These are phyloP conservation scores for Myotis vivesi DNA, from an alignment of 2,797 vertebrate genomes.

Conservation along the genomic window DNA sequence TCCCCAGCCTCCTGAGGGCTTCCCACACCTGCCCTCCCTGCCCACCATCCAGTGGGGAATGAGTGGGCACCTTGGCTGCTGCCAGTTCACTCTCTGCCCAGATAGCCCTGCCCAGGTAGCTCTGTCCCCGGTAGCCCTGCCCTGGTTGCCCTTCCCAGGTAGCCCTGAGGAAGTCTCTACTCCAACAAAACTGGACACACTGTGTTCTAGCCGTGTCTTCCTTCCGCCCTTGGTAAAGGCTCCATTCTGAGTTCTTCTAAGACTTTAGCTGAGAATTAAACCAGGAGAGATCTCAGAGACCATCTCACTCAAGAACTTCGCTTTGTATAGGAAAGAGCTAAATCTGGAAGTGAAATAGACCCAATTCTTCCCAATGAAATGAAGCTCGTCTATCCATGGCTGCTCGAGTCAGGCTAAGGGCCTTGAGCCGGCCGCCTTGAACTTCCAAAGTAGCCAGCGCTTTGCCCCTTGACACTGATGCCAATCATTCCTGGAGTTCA, in stretches of 20 bases:
- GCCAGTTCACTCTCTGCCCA: neutral
- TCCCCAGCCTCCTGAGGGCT: neutral
- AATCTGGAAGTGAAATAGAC: neutral
- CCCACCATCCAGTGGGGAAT: accelerated
- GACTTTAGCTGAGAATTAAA: neutral
- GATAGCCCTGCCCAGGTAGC: neutral
- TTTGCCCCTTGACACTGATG: neutral
- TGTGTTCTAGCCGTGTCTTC: neutral
- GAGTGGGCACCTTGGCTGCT: neutral
- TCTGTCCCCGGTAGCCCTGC: neutral
- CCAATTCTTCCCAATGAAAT: neutral
- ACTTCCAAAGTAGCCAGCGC: neutral
- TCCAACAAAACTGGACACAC: neutral
- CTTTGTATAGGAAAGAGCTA: neutral
- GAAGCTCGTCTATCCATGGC: neutral
- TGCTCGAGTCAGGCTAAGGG: neutral
- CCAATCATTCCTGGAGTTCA: neutral
- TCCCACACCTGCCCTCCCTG: accelerated
- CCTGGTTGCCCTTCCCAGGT: neutral
- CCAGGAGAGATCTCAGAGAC: neutral
- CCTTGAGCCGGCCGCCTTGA: neutral
- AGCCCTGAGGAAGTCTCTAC: neutral
- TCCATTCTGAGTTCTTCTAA: neutral
- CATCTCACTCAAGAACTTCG: neutral
- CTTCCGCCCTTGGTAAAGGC: neutral